These are phyloP conservation scores for Hippocampus kuda DNA, from an alignment of 2,797 vertebrate genomes.

Conservation along the genomic window DNA sequence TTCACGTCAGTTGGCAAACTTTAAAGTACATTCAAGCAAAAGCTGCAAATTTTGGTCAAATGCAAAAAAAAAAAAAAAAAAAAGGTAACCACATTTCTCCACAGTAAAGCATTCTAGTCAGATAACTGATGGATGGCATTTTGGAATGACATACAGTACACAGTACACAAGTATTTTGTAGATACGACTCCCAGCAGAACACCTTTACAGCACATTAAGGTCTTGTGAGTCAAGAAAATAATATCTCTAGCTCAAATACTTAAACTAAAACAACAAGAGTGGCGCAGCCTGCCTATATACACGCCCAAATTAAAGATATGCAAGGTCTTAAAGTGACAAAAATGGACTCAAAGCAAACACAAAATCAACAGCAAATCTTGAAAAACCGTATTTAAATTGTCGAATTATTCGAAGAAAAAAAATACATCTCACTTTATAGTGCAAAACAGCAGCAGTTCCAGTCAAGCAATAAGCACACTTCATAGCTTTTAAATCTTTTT, in stretches of 20 bases:
- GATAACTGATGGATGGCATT: background rate
- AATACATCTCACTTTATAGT: background rate
- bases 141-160: background rate
- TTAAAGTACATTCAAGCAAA: conserved; percentile 43
- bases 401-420: background rate
- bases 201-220: background rate
- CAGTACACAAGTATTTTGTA: background rate
- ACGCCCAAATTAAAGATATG: background rate
- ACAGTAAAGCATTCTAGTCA: background rate
- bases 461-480: background rate
- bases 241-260: background rate
- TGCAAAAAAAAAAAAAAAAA: background rate
- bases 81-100: background rate
- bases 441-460: background rate
- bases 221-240: background rate
- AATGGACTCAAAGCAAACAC: background rate
- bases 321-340: background rate
- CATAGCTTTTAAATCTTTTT: background rate
- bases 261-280: background rate
- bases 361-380: background rate
- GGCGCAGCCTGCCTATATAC: background rate
- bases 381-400: background rate
- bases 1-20: background rate
- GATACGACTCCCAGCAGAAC: background rate
- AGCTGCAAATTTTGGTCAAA: conserved; percentile 26